Evolutionary conservation across 2,888 invertebrate species (phyloP).

Genomic region (Beris chalybata): DNA sequence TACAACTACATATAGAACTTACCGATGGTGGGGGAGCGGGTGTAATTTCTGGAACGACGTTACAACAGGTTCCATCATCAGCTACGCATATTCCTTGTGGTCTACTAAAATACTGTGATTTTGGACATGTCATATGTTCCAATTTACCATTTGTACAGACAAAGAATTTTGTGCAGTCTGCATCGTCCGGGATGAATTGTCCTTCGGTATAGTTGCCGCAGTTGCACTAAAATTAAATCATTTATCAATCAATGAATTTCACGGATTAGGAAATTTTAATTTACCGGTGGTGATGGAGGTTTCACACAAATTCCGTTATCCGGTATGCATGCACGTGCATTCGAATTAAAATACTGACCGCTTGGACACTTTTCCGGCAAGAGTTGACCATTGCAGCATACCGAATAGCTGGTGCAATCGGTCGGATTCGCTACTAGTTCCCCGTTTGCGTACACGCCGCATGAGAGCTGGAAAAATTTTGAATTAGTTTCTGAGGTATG

Average conservation of each 20-base stretch:
- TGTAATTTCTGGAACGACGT: slow-evolving; percentile 9
- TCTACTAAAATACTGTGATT: slow-evolving; percentile 48
- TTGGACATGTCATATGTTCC: slow-evolving; percentile 49
- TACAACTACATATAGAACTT: no score
- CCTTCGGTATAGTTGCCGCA: slow-evolving; percentile 26
- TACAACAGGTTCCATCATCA: slow-evolving; percentile 41
- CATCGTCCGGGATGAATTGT: slow-evolving; percentile 37
- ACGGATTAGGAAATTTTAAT: no score
- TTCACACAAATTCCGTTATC: slow-evolving; percentile 26
- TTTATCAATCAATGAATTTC: neutral
- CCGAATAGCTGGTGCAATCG: slow-evolving; percentile 40
- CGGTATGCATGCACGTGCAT: slow-evolving; percentile 33
- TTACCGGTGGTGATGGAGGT: slow-evolving; percentile 33
- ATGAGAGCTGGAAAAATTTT: slow-evolving; percentile 34
- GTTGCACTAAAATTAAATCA: slow-evolving; percentile 31
- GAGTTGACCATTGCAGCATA: slow-evolving; percentile 40
- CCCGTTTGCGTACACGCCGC: slow-evolving; percentile 44
- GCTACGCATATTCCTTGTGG: slow-evolving; percentile 46
- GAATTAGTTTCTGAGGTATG: no score
- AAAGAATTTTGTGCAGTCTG: slow-evolving; percentile 46
- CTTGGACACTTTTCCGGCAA: slow-evolving; percentile 42
- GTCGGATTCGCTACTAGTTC: slow-evolving; percentile 39
- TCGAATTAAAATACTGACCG: slow-evolving; percentile 41
- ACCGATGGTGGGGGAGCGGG: no score
- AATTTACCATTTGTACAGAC: slow-evolving; percentile 50